Conservation (phyloP, 2,888 invertebrate genomes). For the Argyra leucocephala region DNA sequence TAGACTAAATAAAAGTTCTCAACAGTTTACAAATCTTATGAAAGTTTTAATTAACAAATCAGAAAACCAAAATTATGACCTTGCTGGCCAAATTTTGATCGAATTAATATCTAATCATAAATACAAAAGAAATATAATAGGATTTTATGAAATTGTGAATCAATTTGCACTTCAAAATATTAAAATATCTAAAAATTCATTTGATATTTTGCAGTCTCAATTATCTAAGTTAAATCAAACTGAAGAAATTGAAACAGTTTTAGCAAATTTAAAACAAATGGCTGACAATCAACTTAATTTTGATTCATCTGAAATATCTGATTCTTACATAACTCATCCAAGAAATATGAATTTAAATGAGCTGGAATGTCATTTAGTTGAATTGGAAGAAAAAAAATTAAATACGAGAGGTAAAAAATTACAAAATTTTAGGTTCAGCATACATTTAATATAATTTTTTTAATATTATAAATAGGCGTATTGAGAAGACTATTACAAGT, state of each 20-base stretch:
- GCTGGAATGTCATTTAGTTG: slow-evolving; percentile 54
- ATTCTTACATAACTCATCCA: slow-evolving; percentile 46
- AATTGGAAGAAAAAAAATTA: slow-evolving; percentile 56
- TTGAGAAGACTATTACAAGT: slow-evolving; percentile 52
- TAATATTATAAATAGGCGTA: slow-evolving; percentile 31
- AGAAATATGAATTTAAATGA: slow-evolving; percentile 54
- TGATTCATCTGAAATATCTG: slow-evolving; percentile 22
- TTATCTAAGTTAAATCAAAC: slow-evolving; percentile 27
- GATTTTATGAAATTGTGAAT: slow-evolving; percentile 43
- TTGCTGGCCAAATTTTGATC: slow-evolving; percentile 50
- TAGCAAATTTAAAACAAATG: slow-evolving; percentile 37
- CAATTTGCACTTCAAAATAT: slow-evolving; percentile 38
- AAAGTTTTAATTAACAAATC: slow-evolving; percentile 45
- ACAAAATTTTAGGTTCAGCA: too few relatives aligned
- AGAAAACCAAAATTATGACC: slow-evolving; percentile 45
- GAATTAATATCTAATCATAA: slow-evolving; percentile 45
- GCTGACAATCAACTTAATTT: slow-evolving; percentile 40
- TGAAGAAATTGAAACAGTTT: slow-evolving; percentile 24
- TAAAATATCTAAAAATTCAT: slow-evolving; percentile 45
- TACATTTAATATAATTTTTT: too few relatives aligned
- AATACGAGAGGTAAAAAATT: slow-evolving; percentile 49
- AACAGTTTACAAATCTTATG: slow-evolving; percentile 45
- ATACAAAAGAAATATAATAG: slow-evolving; percentile 40
- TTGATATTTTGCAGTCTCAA: slow-evolving; percentile 42
- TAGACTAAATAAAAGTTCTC: slow-evolving; percentile 43